Evolutionary conservation across 2,797 vertebrate species (phyloP), one percentile per base, ranked within the genome.

Genomic region (Crypturellus tataupa): DNA sequence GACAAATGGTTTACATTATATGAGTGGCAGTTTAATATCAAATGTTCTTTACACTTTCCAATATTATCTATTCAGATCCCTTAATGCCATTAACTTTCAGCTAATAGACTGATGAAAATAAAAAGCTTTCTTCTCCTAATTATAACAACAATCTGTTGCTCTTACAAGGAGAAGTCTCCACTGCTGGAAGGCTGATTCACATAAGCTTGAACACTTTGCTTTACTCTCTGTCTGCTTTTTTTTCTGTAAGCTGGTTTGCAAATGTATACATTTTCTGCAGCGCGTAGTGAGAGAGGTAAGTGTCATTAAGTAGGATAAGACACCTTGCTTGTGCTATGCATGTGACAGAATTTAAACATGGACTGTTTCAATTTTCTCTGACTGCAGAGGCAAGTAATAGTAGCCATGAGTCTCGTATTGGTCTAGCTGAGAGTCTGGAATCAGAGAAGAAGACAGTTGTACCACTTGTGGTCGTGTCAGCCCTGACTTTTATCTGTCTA

Each of bases 331-430:
- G 2, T 93, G 29, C 33, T 96, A 42, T 97, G 60, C 73, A 27
- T 96, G 93, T 87, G 62, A 93, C 92, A 95, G 83, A 93, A 95
- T 94, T 97, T 97, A 98, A 98, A 97, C 97, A 78, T 95, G 94
- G 92, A 96, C 95, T 97, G 90, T 98, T 96, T 97, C 95, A 95
- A 97, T 97, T 97, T 89, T 97, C 92, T 97, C 94, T 83, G 95
- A 98, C 96, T 96, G 95, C 98, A 99, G 99, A 99, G 89, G 98
- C 98, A 97, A 99, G 98, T 97, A 99, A 99, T 99, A 99, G 99
- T 98, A 99, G 99, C 98, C 99, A 99, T 86, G 99, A 99, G 97
- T 99, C 99, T 55, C 98, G 98, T 94, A 98, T 99, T 15, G 99
- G 99, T 80, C 98, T 98, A 78, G 97, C 98, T 93, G 97, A 98